These are phyloP conservation scores for Oryzias dopingdopingensis DNA, from an alignment of 2,797 vertebrate genomes.

Conservation along the genomic window DNA sequence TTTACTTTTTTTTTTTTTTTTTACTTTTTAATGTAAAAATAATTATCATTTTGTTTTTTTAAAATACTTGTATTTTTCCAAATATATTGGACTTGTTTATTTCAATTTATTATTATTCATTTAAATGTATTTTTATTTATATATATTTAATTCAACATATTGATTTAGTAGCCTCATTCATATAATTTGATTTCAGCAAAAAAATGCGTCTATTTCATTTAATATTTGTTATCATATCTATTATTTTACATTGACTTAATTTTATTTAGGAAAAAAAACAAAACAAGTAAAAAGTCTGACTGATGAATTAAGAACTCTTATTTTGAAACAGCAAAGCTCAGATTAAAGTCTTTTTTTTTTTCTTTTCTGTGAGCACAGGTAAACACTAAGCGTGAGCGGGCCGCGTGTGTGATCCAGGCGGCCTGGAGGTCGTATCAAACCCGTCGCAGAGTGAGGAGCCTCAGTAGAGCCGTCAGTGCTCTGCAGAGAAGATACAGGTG, in stretches of 20 bases:
- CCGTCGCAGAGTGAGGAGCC: conserved; percentile 84
- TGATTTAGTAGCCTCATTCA: no score
- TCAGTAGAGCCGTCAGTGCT: conserved; percentile 80
- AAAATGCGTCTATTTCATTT: no score
- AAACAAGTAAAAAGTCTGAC: background rate
- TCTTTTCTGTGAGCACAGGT: conserved; percentile 18
- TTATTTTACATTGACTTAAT: no score
- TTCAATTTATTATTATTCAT: background rate
- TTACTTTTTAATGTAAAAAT: background rate
- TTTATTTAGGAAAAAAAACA: background rate
- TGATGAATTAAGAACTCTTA: no score
- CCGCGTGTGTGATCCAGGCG: conserved; percentile 89
- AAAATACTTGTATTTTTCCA: background rate
- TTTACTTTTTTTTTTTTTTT: background rate
- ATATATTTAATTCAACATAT: no score
- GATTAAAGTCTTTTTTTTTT: background rate
- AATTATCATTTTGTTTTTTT: background rate
- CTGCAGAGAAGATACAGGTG: conserved; percentile 91
- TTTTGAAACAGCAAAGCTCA: no score
- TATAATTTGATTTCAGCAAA: no score
- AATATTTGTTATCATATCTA: no score
- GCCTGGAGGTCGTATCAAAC: conserved; percentile 86
- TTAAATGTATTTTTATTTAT: no score
- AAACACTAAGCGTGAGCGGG: conserved; percentile 73
- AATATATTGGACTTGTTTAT: background rate